Base-by-base conservation (phyloP, 2,888 invertebrate genomes). In the Drosophila aldrichi region DNA sequence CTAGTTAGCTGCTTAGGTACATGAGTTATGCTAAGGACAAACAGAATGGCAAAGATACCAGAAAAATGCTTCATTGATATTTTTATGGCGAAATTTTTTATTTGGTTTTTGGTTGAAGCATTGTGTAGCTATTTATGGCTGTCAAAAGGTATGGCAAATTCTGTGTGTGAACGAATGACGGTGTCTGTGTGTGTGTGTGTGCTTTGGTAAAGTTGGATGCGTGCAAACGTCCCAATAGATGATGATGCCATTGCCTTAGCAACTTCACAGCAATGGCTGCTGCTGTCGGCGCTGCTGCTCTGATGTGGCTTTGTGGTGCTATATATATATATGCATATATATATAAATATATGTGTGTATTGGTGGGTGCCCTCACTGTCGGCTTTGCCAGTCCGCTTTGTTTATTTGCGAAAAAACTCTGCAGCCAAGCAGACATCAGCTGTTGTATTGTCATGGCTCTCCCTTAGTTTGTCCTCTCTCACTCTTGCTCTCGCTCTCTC, bases 191-290 rank as follows among this genome's bases (percentile, higher is more conserved):
- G 32, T 32, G 34, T 66, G 38, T n/a, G 32, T 63, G 49, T 48
- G n/a, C 14, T 71, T 55, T 55, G 61, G 58, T 75, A 61, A 57
- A 75, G 65, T 69, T 76, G 62, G 66, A n/a, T 77, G 69, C 76
- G 79, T 77, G 74, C 70, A 74, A 74, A 70, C 22, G 57, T 62
- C 46, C 70, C 49, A 51, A 57, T 65, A 59, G 70, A 70, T 86
- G 83, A 81, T 88, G 84, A 88, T 84, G 88, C 84, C 88, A 84
- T 88, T 83, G 88, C 88, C 82, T 78, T 85, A 66, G 70, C 80
- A 79, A 77, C 77, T 70, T 74, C 55, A 54, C 73, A 76, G 79
- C 72, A 58, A 46, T 58, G 73, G 68, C 67, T 80, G 77, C 71
- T 68, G 68, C 48, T 65, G 48, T 67, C 55, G 58, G 43, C 56